Percentiles rank a stretch among this genome's conserved stretches.
Evolutionary conservation across 2,888 invertebrate species (phyloP).

Genomic region (Itoplectis maculator): DNA sequence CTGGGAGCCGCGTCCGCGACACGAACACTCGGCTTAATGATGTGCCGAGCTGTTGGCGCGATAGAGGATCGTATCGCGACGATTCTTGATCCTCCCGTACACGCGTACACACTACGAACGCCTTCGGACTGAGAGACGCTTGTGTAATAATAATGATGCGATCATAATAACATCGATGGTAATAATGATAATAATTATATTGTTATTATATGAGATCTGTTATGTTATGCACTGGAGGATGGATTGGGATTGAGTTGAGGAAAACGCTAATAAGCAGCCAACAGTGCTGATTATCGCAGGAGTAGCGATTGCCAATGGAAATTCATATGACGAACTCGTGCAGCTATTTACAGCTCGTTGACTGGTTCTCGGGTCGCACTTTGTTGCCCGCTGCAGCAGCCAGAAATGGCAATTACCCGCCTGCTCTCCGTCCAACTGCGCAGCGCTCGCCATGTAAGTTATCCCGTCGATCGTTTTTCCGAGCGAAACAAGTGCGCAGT

Average conservation of each 20-base stretch:
- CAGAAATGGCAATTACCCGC: conserved; percentile 38
- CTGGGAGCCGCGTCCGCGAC: conserved; percentile 73
- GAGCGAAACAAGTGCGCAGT: neutral
- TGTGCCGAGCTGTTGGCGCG: conserved; percentile 74
- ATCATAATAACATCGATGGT: too few species aligned
- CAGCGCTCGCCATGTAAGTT: conserved; percentile 17
- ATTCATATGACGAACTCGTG: conserved; percentile 24
- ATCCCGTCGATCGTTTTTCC: neutral
- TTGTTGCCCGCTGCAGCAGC: neutral
- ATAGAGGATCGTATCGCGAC: conserved; percentile 59
- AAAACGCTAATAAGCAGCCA: neutral
- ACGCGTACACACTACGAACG: conserved; percentile 25
- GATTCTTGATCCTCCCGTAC: conserved; percentile 51
- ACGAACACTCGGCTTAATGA: conserved; percentile 82
- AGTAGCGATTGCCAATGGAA: neutral
- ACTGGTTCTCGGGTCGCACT: conserved; percentile 15
- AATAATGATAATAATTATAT: neutral
- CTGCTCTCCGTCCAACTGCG: neutral
- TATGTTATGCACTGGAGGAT: neutral
- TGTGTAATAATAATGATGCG: conserved; percentile 16
- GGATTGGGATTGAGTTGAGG: neutral
- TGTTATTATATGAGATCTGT: too few species aligned
- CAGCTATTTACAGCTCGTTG: neutral
- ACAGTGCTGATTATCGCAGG: neutral
- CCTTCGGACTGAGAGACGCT: neutral